Evolutionary conservation across 2,113 vertebrate genomes (phyloP), one percentile per base, ranked within the genome.

Genomic region (Antigone vipio): DNA sequence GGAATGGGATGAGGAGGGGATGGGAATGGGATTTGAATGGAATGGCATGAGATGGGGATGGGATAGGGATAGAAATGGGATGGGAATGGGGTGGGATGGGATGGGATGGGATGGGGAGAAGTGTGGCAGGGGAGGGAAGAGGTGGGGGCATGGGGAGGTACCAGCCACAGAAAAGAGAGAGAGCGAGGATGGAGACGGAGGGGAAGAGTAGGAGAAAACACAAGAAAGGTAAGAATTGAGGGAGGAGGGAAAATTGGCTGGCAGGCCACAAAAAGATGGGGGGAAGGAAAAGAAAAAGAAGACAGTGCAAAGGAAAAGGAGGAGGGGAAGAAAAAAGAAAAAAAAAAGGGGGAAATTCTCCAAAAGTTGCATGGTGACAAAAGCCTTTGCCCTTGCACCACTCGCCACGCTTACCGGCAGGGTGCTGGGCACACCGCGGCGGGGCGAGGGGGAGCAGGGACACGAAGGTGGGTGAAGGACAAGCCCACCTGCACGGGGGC

Each of bases 381-480:
- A 68, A 5, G 0, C 29, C 23, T 67, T 72, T 7, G 6, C n/a
- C 40, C 29, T 27, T 15, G 49, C 17, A 7, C 38, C 29, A 7
- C 45, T 16, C 2, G 1, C 35, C 53, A 13, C 0, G 0, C 27
- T n/a, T 4, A 21, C 15, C 0, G 0, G 21, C 34, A 9, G 30
- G 12, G 53, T 44, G 49, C 49, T 0, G 0, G 19, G 44, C 66
- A 6, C n/a, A 9, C 2, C 1, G 0, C 0, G 14, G 34, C 4
- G 20, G 59, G 27, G 4, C 9, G 2, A 18, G 24, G 49, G 14
- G 6, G 20, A 62, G 44, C 56, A 9, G 52, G 53, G 24, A 15
- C n/a, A 14, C 9, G 24, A 9, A 27, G 40, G 19, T n/a, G 38
- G 49, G 32, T 42, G n/a, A 19, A 45, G 40, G 40, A n/a, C 50